A percentile compares a stretch with the other conserved stretches of the same genome.
Evolutionary conservation across 2,888 invertebrate species (phyloP).

Genomic region (Drosophila phalerata): DNA sequence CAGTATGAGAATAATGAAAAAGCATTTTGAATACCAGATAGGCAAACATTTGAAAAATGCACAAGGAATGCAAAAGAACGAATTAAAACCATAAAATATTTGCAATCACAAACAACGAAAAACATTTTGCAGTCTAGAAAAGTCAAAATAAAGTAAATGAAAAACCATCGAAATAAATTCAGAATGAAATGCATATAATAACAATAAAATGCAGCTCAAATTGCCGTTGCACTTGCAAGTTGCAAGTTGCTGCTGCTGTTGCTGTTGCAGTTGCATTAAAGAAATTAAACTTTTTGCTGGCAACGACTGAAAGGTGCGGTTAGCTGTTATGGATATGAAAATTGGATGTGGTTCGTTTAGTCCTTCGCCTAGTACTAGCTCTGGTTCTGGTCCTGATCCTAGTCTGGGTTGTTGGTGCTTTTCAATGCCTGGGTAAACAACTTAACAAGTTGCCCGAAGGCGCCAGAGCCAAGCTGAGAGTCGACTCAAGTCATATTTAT

Average conservation of each 20-base stretch:
- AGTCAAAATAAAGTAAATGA: slow-evolving; percentile 49
- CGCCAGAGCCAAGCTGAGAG: slow-evolving; percentile 44
- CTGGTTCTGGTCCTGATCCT: neutral
- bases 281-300: slow-evolving; percentile 68
- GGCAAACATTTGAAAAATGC: slow-evolving; percentile 45
- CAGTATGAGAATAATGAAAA: slow-evolving; percentile 30
- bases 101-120: slow-evolving; percentile 50
- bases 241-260: slow-evolving; percentile 22
- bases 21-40: slow-evolving; percentile 51
- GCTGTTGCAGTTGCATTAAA: slow-evolving; percentile 65
- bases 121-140: slow-evolving; percentile 34
- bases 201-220: slow-evolving; percentile 29
- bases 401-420: slow-evolving; percentile 37
- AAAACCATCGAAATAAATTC: slow-evolving; percentile 65
- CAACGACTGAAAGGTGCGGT: slow-evolving; percentile 9
- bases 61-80: slow-evolving; percentile 38
- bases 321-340: slow-evolving; percentile 13
- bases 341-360: slow-evolving; percentile 18
- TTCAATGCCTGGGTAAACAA: slow-evolving; percentile 70
- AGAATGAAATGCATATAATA: slow-evolving; percentile 44
- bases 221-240: slow-evolving; percentile 1
- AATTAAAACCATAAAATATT: slow-evolving; percentile 77
- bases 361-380: neutral
- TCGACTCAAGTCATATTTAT: slow-evolving; percentile 68
- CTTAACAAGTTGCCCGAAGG: slow-evolving; percentile 71